A percentile compares a stretch with the other conserved stretches of the same genome.
Conservation (phyloP, 2,113 vertebrate species). For the Pelusios castaneus region DNA sequence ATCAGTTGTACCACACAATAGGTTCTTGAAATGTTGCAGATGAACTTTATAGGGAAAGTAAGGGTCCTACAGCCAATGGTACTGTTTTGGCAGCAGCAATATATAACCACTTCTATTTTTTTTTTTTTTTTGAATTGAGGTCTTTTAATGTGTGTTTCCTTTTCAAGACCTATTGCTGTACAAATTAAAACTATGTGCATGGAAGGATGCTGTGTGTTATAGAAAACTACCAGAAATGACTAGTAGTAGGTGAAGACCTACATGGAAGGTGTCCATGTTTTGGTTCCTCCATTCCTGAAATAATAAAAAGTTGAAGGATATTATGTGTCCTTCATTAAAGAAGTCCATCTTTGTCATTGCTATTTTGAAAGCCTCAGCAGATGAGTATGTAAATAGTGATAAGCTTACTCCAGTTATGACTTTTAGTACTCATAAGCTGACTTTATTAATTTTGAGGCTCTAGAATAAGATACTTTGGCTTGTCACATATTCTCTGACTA, state of each 20-base stretch:
- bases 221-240: not conserved
- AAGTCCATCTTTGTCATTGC: not conserved
- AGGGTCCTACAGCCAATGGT: not conserved
- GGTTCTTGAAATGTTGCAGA: not conserved
- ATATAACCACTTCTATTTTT: not conserved
- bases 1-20: not conserved
- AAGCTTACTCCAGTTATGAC: fast-evolving
- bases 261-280: not conserved
- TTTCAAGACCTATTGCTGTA: not conserved
- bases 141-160: not conserved
- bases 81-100: not conserved
- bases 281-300: not conserved
- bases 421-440: not conserved
- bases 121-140: not conserved
- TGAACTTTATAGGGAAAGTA: not conserved
- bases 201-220: not conserved
- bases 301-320: not conserved
- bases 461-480: not conserved
- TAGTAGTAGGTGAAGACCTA: not conserved
- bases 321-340: not conserved
- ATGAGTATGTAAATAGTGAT: not conserved
- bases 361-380: not conserved
- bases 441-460: not conserved
- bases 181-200: not conserved
- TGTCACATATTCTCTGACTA: not conserved